Conservation (phyloP, 2,113 vertebrate genomes). For the Cyprinodon variegatus region DNA sequence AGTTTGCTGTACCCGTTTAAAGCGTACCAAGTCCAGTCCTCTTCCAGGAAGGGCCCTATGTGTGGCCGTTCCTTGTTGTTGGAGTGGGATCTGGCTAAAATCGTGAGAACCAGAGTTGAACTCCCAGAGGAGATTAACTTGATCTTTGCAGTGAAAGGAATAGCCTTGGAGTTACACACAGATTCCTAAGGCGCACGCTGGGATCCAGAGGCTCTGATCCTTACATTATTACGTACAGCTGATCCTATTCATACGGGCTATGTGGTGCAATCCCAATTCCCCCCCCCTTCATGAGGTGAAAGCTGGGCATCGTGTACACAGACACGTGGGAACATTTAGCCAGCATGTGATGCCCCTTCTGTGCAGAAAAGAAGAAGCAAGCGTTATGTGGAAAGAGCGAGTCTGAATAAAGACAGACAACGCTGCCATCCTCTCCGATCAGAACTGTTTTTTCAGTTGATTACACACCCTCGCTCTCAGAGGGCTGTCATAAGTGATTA, state of each 20-base stretch:
- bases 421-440: constrained; percentile 55
- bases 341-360: not conserved
- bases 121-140: constrained; percentile 60
- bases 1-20: constrained; percentile 2
- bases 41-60: not conserved
- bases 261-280: constrained; percentile 35
- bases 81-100: constrained; percentile 16
- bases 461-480: constrained; percentile 47
- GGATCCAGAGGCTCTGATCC: constrained; percentile 43
- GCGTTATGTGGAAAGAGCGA: constrained; percentile 1
- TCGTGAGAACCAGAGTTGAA: constrained; percentile 59
- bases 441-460: constrained; percentile 44
- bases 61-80: not conserved
- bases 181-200: constrained; percentile 7
- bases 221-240: constrained; percentile 38
- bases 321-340: not conserved
- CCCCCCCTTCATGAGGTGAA: constrained; percentile 18
- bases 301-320: not conserved
- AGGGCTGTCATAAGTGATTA: constrained; percentile 66
- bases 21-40: not conserved
- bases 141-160: constrained; percentile 56
- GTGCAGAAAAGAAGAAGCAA: not conserved
- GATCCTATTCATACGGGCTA: constrained; percentile 65
- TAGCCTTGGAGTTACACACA: constrained; percentile 21
- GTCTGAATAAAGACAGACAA: constrained; percentile 2